Percentiles rank a stretch among this genome's conserved stretches.
These are phyloP conservation scores for Diachrysia chrysitis DNA, from an alignment of 2,888 invertebrate species.

Conservation along the genomic window DNA sequence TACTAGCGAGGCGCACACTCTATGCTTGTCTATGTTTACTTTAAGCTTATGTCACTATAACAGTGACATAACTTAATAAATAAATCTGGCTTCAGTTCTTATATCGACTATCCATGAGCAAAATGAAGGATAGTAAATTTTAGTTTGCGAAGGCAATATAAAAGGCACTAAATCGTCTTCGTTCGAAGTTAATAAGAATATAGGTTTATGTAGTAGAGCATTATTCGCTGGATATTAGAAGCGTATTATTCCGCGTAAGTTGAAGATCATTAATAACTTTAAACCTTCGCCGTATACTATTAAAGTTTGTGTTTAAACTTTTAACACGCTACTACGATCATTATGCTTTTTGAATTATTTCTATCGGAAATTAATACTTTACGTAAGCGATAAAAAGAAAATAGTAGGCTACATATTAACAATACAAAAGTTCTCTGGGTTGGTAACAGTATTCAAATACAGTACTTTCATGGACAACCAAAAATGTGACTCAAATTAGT, in stretches of 20 bases:
- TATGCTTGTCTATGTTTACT: too few species aligned
- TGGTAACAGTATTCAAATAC: background rate
- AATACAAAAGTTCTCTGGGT: background rate
- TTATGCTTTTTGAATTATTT: constrained; percentile 12
- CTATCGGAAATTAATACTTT: constrained; percentile 26
- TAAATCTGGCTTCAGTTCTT: background rate
- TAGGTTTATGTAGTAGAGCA: background rate
- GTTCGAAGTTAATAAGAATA: background rate
- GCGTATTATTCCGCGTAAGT: constrained; percentile 10
- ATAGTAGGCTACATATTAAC: background rate
- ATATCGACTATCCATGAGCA: background rate
- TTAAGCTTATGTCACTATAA: background rate
- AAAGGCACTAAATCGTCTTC: background rate
- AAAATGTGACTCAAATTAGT: constrained; percentile 21
- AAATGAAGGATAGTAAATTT: constrained; percentile 27
- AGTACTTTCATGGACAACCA: background rate
- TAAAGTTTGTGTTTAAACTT: constrained; percentile 32
- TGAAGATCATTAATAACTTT: constrained; percentile 37
- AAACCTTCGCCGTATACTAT: constrained; percentile 14
- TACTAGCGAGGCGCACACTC: too few species aligned
- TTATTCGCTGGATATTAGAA: constrained; percentile 12
- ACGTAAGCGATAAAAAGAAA: constrained; percentile 10
- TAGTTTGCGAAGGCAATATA: constrained; percentile 23
- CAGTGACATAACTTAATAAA: background rate
- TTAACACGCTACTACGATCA: constrained; percentile 3